Conservation (phyloP, 2,888 invertebrate species). For the Sepioteuthis lessoniana region DNA sequence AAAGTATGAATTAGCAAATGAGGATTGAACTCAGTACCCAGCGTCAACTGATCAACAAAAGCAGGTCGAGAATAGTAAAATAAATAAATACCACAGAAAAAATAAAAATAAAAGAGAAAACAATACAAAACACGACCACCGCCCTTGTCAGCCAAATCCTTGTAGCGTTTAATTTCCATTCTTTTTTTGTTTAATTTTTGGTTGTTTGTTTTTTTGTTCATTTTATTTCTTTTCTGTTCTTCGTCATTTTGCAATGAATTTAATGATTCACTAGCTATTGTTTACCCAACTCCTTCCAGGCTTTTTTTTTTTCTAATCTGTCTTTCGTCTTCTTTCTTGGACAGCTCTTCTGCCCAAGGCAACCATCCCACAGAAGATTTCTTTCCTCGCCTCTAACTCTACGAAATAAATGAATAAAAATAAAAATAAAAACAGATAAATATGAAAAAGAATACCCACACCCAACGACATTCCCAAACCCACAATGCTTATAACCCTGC, state of each 20-base stretch:
- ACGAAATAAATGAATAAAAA: neutral
- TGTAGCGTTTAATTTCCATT: neutral
- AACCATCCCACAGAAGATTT: neutral
- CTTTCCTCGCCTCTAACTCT: neutral
- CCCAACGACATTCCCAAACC: neutral
- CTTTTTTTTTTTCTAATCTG: too few species aligned
- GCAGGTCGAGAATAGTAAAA: too few species aligned
- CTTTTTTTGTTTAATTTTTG: neutral
- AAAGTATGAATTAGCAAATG: too few species aligned
- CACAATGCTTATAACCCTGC: neutral
- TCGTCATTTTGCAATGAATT: neutral
- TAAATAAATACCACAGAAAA: too few species aligned
- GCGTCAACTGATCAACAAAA: too few species aligned
- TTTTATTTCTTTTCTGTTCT: neutral
- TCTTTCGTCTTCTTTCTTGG: neutral
- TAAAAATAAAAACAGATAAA: neutral
- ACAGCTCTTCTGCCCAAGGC: neutral
- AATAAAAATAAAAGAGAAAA: too few species aligned
- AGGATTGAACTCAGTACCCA: too few species aligned
- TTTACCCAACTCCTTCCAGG: neutral
- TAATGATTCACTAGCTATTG: neutral
- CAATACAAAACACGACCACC: too few species aligned
- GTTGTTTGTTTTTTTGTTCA: too few species aligned
- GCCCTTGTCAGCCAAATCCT: too few species aligned
- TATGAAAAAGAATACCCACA: neutral